Conservation (phyloP, 2,888 invertebrate genomes). For the Eilema sororculum region DNA sequence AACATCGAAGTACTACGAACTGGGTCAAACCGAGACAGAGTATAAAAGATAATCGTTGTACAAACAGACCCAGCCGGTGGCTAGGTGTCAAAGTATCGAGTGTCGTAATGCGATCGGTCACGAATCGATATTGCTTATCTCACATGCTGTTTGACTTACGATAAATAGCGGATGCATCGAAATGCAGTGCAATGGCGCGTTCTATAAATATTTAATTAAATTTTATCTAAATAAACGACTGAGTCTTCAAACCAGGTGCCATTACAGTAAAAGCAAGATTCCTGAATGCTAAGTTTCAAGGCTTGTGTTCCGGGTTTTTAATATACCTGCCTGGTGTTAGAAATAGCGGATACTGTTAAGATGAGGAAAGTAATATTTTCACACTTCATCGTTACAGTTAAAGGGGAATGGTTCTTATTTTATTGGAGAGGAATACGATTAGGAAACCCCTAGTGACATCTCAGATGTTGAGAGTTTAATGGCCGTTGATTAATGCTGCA, state of each 20-base stretch:
- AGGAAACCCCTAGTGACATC: not conserved
- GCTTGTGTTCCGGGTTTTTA: not conserved
- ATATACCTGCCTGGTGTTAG: not conserved
- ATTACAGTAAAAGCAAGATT: constrained; percentile 6
- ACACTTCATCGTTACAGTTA: not conserved
- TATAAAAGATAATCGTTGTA: constrained; percentile 64
- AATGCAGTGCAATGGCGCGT: constrained; percentile 76
- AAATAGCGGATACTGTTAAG: not conserved
- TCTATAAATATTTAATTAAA: constrained; percentile 73
- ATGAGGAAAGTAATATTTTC: not conserved
- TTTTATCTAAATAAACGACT: constrained; percentile 39
- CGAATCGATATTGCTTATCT: constrained; percentile 80
- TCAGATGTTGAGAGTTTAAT: too few species aligned
- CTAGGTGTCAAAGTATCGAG: constrained; percentile 75
- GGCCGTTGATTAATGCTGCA: too few species aligned
- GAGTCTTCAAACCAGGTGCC: constrained; percentile 24
- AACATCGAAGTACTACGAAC: constrained; percentile 53
- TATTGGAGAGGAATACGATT: not conserved
- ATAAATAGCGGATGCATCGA: constrained; percentile 73
- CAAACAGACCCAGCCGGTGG: constrained; percentile 70
- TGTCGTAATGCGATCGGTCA: constrained; percentile 80
- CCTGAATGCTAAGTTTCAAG: not conserved
- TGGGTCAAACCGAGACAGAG: constrained; percentile 67
- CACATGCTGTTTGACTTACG: constrained; percentile 71
- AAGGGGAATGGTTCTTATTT: not conserved